phyloP scores from a whole-genome alignment of 2,888 invertebrate genomes.

The Penaeus monodon region DNA sequence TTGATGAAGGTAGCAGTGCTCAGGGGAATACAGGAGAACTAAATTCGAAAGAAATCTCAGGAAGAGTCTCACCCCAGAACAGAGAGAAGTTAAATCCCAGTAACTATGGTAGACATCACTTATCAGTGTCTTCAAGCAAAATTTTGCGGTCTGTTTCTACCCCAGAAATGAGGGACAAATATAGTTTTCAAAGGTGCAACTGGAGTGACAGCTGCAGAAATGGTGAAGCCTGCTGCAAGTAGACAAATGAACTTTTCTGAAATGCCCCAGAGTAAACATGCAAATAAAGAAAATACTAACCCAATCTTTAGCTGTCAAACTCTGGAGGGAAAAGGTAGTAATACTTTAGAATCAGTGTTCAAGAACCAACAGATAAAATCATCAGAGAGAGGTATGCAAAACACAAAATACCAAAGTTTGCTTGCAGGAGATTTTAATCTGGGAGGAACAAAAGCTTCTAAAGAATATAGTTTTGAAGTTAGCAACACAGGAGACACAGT shows the following conservation, averaged over 20 bases:
- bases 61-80: too few species aligned
- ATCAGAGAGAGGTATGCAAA: too few species aligned
- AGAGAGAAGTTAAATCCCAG: neutral
- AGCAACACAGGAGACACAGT: neutral
- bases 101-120: neutral
- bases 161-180: conserved; percentile 5
- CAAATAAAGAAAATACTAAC: conserved; percentile 12
- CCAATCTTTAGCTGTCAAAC: neutral
- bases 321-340: neutral
- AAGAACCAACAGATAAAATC: neutral
- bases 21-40: too few species aligned
- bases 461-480: neutral
- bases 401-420: too few species aligned
- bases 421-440: too few species aligned
- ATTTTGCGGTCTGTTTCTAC: neutral
- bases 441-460: too few species aligned
- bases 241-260: neutral
- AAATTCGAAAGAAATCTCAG: neutral
- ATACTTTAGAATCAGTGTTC: neutral
- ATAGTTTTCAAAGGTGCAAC: neutral
- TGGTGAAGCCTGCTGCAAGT: neutral
- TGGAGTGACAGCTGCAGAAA: neutral
- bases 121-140: neutral
- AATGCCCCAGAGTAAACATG: neutral
- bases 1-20: neutral